Conservation (phyloP, 2,888 invertebrate species). For the Campoletis raptor region DNA sequence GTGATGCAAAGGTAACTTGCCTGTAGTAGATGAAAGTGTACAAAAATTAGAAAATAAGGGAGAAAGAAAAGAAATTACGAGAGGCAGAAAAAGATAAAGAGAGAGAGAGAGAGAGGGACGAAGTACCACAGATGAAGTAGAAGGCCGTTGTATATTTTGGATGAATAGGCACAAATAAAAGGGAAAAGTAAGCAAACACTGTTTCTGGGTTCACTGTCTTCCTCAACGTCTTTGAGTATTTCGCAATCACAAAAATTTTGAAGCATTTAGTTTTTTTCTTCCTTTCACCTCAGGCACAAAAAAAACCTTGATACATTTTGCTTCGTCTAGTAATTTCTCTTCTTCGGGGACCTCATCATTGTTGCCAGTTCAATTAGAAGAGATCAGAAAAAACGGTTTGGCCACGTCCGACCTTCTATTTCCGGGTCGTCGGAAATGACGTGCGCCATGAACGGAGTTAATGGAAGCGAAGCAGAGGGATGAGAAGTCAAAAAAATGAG, state of each 20-base stretch:
- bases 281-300: conserved; percentile 27
- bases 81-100: background rate
- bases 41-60: conserved; percentile 1
- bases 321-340: conserved; percentile 39
- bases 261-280: background rate
- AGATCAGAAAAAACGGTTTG: conserved; percentile 73
- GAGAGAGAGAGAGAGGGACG: background rate
- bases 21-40: conserved; percentile 1
- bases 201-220: conserved; percentile 67
- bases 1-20: conserved; percentile 10
- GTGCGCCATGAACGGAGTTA: conserved; percentile 21
- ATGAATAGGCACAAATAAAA: conserved; percentile 25
- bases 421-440: conserved; percentile 59
- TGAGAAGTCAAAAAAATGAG: background rate
- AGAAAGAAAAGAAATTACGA: background rate
- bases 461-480: conserved; percentile 21
- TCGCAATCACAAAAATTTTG: conserved; percentile 41
- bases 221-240: conserved; percentile 70
- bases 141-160: conserved; percentile 21
- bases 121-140: background rate
- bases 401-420: conserved; percentile 53
- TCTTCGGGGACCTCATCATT: conserved; percentile 61
- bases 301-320: conserved; percentile 21
- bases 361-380: conserved; percentile 75
- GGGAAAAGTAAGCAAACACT: conserved; percentile 58